Evolutionary conservation across 2,888 invertebrate genomes (phyloP).

Genomic region (Meiosimyza platycephala): DNA sequence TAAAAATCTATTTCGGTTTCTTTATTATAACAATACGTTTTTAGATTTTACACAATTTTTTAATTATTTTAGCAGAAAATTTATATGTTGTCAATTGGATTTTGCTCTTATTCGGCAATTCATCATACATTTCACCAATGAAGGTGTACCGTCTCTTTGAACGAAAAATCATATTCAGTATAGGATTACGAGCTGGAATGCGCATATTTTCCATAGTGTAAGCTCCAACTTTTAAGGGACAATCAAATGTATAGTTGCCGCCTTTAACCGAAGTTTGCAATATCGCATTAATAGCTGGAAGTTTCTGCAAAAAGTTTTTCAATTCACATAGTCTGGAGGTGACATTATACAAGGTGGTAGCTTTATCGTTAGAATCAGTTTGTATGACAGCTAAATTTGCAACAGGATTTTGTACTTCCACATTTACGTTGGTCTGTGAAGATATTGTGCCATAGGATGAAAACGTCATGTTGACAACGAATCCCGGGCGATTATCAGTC

Average conservation of each 20-base stretch:
- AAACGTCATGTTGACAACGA: conserved; percentile 56
- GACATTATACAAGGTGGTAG: conserved; percentile 49
- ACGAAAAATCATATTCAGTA: conserved; percentile 47
- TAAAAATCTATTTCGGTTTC: too few relatives aligned
- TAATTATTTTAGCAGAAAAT: conserved; percentile 44
- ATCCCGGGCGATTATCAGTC: conserved; percentile 52
- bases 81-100: conserved; percentile 48
- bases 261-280: conserved; percentile 49
- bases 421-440: conserved; percentile 52
- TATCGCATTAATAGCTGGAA: conserved; percentile 53
- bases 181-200: conserved; percentile 39
- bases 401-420: conserved; percentile 46
- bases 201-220: conserved; percentile 43
- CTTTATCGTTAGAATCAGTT: conserved; percentile 41
- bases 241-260: conserved; percentile 52
- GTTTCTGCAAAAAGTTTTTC: conserved; percentile 46
- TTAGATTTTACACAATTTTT: conserved; percentile 43
- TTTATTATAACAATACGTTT: conserved; percentile 19
- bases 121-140: conserved; percentile 49
- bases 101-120: conserved; percentile 39
- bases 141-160: conserved; percentile 46
- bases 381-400: conserved; percentile 45
- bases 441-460: conserved; percentile 44
- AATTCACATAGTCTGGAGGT: conserved; percentile 51
- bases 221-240: conserved; percentile 50